Conservation (phyloP, 2,113 vertebrate genomes). For the Brachyhypopomus occidentalis region DNA sequence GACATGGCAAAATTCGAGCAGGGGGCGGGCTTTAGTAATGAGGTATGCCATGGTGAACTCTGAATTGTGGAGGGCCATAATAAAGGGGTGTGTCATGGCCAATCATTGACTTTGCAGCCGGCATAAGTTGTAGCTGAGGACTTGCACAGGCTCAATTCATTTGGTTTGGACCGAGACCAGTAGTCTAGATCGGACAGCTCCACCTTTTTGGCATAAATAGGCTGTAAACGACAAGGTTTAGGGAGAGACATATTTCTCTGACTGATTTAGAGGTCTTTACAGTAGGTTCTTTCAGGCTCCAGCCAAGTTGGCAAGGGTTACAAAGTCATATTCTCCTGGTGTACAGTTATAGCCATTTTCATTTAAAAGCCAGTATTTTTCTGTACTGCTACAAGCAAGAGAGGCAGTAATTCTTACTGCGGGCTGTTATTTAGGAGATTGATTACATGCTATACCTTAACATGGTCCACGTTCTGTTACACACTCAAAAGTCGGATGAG, state of each 20-base stretch:
- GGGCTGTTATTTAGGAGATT: too few relatives aligned
- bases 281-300: constrained; percentile 66
- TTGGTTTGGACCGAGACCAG: constrained; percentile 65
- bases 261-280: constrained; percentile 63
- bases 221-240: constrained; percentile 66
- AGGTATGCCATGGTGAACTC: too few relatives aligned
- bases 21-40: too few relatives aligned
- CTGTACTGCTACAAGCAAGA: too few relatives aligned
- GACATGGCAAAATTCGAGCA: too few relatives aligned
- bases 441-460: too few relatives aligned
- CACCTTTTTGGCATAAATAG: constrained; percentile 61
- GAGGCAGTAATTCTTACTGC: too few relatives aligned
- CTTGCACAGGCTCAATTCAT: constrained; percentile 49
- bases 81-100: too few relatives aligned
- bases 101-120: neutral
- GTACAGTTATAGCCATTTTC: constrained; percentile 55
- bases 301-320: constrained; percentile 63
- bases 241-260: constrained; percentile 67
- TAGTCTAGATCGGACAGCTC: constrained; percentile 61
- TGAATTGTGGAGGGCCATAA: too few relatives aligned
- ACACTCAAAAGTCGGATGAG: too few relatives aligned
- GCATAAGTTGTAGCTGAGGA: neutral
- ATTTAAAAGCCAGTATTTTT: neutral
- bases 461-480: too few relatives aligned
- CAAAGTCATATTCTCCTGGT: constrained; percentile 64